Conservation (phyloP, 35 echinoderm and acorn worm genomes). For the Acanthaster planci region DNA sequence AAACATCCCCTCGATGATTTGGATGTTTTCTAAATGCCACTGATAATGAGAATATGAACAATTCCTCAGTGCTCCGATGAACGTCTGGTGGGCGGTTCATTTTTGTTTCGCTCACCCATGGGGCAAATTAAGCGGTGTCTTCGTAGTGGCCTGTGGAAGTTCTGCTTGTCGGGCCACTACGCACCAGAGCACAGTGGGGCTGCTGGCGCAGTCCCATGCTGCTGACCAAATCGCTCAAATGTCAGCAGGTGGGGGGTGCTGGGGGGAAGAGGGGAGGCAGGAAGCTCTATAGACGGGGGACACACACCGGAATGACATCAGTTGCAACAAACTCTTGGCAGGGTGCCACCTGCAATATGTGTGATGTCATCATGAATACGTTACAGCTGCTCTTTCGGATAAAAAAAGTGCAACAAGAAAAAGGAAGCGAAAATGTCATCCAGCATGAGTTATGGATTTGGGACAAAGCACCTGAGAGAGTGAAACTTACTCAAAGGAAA, state of each 20-base stretch:
- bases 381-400: no score
- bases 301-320: neutral
- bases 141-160: neutral
- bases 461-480: no score
- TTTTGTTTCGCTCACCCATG: neutral
- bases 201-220: neutral
- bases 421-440: no score
- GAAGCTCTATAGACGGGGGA: neutral
- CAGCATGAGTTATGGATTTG: no score
- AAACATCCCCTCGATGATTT: no score
- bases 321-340: slow-evolving; percentile 2
- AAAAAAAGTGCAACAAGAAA: no score
- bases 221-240: neutral
- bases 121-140: neutral
- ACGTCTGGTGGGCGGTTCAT: neutral
- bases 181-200: neutral
- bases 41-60: no score
- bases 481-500: no score
- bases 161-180: neutral
- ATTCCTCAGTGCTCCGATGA: neutral
- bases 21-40: no score
- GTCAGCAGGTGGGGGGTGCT: neutral
- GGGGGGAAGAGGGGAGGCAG: neutral
- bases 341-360: neutral
- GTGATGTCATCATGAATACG: no score